Evolutionary conservation across 2,888 invertebrate genomes (phyloP).

Genomic region (Platynereis dumerilii): DNA sequence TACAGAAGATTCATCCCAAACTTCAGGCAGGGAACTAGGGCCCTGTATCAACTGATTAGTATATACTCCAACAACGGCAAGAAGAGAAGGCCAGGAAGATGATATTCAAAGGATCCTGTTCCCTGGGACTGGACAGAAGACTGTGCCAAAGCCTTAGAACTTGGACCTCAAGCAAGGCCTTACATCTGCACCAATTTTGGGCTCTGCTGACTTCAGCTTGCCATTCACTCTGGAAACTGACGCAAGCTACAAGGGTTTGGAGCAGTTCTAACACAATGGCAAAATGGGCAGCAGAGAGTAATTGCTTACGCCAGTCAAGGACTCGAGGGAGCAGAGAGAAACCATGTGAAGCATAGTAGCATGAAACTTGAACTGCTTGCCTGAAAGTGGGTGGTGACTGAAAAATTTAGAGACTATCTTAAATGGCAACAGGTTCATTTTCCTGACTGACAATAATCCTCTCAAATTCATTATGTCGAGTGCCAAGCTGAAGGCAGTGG

Average conservation of each 20-base stretch:
- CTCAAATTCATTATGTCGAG: background rate
- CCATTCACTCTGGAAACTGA: slow-evolving; percentile 37
- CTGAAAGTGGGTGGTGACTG: slow-evolving; percentile 35
- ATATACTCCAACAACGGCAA: background rate
- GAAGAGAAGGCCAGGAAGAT: slow-evolving; percentile 2
- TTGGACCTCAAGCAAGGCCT: slow-evolving; percentile 29
- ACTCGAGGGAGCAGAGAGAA: slow-evolving; percentile 31
- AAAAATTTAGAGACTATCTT: slow-evolving; percentile 36
- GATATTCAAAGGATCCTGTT: background rate
- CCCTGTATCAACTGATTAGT: background rate
- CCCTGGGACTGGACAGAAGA: slow-evolving; percentile 7
- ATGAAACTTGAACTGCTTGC: slow-evolving; percentile 35
- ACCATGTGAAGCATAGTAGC: slow-evolving; percentile 34
- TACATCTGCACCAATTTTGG: slow-evolving; percentile 29
- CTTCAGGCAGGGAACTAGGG: background rate
- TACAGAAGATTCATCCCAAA: slow-evolving; percentile 5
- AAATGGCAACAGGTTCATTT: slow-evolving; percentile 25
- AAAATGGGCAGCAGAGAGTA: slow-evolving; percentile 26
- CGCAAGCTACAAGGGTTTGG: slow-evolving; percentile 34
- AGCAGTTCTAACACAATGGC: slow-evolving; percentile 35
- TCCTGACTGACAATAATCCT: slow-evolving; percentile 38
- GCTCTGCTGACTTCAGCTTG: slow-evolving; percentile 34
- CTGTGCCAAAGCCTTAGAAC: slow-evolving; percentile 18
- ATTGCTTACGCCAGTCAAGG: slow-evolving; percentile 35
- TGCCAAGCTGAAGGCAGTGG: too few species aligned